phyloP scores from a whole-genome alignment of 2,113 vertebrate genomes.

The Myotis brandtii region DNA sequence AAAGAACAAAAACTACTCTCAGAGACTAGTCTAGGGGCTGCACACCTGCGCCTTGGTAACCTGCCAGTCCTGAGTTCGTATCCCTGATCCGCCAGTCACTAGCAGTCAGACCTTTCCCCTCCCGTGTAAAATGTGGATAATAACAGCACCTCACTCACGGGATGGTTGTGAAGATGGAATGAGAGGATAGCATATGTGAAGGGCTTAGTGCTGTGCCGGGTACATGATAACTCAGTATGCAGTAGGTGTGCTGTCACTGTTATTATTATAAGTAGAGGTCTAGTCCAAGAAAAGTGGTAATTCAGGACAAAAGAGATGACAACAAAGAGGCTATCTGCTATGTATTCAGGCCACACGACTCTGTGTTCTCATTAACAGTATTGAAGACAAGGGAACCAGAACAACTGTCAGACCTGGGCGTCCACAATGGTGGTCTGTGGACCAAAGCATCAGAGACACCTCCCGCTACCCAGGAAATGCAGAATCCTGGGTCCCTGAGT shows the following conservation, averaged over 20 bases:
- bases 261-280: no score
- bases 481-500: background rate
- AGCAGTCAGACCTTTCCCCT: background rate
- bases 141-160: background rate
- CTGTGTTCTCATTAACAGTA: background rate
- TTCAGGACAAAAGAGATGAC: background rate
- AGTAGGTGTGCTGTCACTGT: background rate
- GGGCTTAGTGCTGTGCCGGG: background rate
- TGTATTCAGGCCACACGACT: background rate
- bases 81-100: background rate
- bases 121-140: background rate
- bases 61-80: background rate
- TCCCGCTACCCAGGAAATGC: background rate
- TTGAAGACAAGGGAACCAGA: background rate
- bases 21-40: background rate
- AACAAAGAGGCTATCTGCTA: background rate
- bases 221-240: accelerated
- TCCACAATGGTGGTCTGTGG: background rate
- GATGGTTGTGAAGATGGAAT: background rate
- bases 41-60: background rate
- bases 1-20: no score
- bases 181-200: accelerated
- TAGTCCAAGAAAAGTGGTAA: background rate
- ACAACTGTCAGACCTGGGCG: background rate
- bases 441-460: background rate